These are phyloP conservation scores for Ascidia mentula DNA, from an alignment of 23 tunicate species.

Conservation along the genomic window DNA sequence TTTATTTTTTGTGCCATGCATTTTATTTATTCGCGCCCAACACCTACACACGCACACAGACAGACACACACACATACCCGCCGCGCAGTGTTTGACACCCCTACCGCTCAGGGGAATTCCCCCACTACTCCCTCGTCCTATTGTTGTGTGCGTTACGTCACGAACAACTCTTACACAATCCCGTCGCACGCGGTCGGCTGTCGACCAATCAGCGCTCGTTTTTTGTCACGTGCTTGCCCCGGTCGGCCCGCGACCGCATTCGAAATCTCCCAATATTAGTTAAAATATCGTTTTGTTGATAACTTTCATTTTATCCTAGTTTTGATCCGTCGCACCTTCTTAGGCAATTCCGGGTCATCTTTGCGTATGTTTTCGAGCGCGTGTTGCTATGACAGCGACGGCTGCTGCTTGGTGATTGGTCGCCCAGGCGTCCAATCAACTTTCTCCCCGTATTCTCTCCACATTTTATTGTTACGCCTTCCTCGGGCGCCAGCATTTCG, in stretches of 20 bases:
- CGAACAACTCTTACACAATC: conserved; percentile 2
- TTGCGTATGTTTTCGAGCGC: background rate
- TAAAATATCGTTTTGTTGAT: no score
- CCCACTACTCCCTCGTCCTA: background rate
- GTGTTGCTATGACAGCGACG: conserved; percentile 6
- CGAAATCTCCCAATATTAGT: no score
- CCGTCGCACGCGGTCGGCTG: background rate
- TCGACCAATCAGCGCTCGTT: background rate
- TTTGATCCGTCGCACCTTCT: no score
- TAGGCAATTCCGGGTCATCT: background rate
- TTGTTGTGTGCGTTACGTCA: conserved; percentile 7
- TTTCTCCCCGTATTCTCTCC: background rate
- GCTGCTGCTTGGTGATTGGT: conserved; percentile 1
- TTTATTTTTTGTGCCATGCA: conserved; percentile 10
- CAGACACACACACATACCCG: background rate
- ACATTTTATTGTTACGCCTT: no score
- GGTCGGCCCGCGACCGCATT: background rate
- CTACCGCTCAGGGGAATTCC: background rate
- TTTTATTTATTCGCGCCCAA: conserved; percentile 7
- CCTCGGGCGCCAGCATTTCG: conserved; percentile 1
- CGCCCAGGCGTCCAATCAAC: background rate
- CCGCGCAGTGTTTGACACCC: conserved; percentile 13
- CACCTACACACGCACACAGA: no score
- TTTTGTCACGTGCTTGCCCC: conserved; percentile 1
- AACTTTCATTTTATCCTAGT: no score